A percentile compares a stretch with the other conserved stretches of the same genome.
Conservation (phyloP, 2,797 vertebrate genomes). For the Champsocephalus esox region DNA sequence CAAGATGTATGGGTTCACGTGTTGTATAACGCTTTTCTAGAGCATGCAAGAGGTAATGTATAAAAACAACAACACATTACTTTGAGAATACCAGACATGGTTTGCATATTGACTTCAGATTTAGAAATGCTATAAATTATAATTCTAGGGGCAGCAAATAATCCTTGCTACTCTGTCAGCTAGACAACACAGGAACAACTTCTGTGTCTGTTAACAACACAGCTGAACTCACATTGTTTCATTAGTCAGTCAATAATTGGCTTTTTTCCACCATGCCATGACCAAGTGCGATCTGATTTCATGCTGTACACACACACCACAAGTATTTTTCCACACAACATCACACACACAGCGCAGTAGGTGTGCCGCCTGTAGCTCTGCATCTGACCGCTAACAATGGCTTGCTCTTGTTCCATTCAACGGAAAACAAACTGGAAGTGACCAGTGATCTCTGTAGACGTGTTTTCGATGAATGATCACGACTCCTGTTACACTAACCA, state of each 20-base stretch:
- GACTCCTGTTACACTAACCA: not conserved
- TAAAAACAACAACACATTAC: constrained; percentile 17
- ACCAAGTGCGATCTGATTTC: not conserved
- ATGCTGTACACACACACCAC: not conserved
- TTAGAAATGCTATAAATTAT: not conserved
- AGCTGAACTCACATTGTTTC: not conserved
- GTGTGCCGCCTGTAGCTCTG: not conserved
- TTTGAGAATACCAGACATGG: not conserved
- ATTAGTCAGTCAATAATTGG: not conserved
- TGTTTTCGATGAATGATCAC: not conserved
- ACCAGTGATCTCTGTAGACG: not conserved
- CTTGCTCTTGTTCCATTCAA: not conserved
- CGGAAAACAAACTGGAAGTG: not conserved
- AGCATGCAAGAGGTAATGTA: constrained; percentile 1
- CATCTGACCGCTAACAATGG: not conserved
- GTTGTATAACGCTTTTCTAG: constrained; percentile 50
- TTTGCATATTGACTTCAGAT: not conserved
- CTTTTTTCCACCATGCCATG: not conserved
- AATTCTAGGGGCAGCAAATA: not conserved
- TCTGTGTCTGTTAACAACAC: not conserved
- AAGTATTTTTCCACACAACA: not conserved
- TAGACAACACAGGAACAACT: not conserved
- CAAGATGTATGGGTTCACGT: constrained; percentile 22
- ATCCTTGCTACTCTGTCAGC: not conserved
- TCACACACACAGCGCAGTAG: not conserved